phyloP scores from a whole-genome alignment of 2,797 vertebrate genomes.

The Serranus cabrilla region DNA sequence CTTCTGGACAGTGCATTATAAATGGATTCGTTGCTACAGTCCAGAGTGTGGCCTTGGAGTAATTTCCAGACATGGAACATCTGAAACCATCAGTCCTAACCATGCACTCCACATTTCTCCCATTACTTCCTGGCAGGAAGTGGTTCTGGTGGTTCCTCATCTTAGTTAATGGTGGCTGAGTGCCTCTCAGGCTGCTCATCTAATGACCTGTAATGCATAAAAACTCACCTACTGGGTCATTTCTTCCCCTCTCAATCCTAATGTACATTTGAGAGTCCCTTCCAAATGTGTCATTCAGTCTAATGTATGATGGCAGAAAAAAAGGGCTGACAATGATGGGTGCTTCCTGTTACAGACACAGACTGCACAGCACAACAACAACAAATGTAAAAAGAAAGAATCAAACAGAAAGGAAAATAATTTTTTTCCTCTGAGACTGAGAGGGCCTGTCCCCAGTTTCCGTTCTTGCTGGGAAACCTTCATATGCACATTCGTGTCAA shows the following conservation, averaged over 20 bases:
- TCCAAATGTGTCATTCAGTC: conserved; percentile 66
- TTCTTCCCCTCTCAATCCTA: conserved; percentile 64
- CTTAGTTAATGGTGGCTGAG: conserved; percentile 79
- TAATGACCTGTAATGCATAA: conserved; percentile 79
- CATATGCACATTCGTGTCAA: conserved; percentile 18
- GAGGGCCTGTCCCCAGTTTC: conserved; percentile 10
- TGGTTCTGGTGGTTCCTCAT: conserved; percentile 68
- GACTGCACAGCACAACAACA: neutral
- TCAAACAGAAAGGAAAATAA: conserved; percentile 9
- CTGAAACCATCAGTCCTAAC: conserved; percentile 64
- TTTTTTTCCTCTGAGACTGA: conserved; percentile 14
- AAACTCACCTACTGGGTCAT: conserved; percentile 70
- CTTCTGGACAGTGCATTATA: conserved; percentile 52
- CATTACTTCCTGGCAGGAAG: conserved; percentile 70
- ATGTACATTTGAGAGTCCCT: conserved; percentile 67
- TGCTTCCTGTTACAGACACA: conserved; percentile 23
- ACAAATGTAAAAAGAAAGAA: conserved; percentile 14
- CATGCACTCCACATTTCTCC: conserved; percentile 70
- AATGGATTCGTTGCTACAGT: conserved; percentile 47
- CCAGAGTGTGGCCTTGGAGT: conserved; percentile 53
- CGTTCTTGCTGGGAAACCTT: neutral
- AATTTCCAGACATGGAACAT: conserved; percentile 66
- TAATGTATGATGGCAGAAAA: conserved; percentile 39
- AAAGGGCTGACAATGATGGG: conserved; percentile 13
- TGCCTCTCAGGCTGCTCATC: conserved; percentile 70